A percentile compares a stretch with the other conserved stretches of the same genome.
phyloP scores from a whole-genome alignment of 1,140 invertebrate species.

The Tetramorium alpestre region DNA sequence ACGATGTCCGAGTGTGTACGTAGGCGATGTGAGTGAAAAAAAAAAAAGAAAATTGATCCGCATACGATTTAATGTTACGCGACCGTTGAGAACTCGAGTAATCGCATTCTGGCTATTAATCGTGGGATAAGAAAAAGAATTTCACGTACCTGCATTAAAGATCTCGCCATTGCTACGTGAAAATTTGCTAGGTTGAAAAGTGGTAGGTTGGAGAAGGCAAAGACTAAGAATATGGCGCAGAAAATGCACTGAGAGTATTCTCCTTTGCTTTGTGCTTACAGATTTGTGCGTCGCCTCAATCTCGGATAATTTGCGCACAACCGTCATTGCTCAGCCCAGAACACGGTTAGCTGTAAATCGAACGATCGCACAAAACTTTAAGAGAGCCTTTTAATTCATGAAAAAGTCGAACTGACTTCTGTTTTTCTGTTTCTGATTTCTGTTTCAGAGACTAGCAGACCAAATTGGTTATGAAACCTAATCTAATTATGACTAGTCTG shows the following conservation, averaged over 20 bases:
- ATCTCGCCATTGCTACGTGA: conserved; percentile 80
- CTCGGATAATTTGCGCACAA: conserved; percentile 84
- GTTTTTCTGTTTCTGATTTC: conserved; percentile 82
- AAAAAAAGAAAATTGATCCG: background rate
- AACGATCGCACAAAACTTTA: conserved; percentile 72
- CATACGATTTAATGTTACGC: background rate
- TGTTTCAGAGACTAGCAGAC: conserved; percentile 85
- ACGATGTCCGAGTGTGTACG: conserved; percentile 38
- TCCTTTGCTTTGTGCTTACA: conserved; percentile 86
- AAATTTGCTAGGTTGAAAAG: conserved; percentile 77
- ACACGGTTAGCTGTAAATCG: conserved; percentile 83
- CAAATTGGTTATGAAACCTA: conserved; percentile 79
- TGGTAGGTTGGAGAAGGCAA: conserved; percentile 84
- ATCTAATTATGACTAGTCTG: conserved; percentile 73
- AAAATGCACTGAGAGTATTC: conserved; percentile 85
- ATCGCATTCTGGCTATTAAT: background rate
- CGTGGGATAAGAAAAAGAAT: conserved; percentile 6
- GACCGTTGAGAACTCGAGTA: background rate
- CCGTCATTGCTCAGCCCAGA: conserved; percentile 84
- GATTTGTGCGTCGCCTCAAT: conserved; percentile 85
- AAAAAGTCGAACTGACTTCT: conserved; percentile 73
- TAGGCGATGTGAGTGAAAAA: background rate
- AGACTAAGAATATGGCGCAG: conserved; percentile 81
- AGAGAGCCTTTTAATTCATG: conserved; percentile 69
- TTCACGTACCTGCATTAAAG: background rate